Evolutionary conservation across 2,113 vertebrate species (phyloP).

Genomic region (Microtus richardsoni): DNA sequence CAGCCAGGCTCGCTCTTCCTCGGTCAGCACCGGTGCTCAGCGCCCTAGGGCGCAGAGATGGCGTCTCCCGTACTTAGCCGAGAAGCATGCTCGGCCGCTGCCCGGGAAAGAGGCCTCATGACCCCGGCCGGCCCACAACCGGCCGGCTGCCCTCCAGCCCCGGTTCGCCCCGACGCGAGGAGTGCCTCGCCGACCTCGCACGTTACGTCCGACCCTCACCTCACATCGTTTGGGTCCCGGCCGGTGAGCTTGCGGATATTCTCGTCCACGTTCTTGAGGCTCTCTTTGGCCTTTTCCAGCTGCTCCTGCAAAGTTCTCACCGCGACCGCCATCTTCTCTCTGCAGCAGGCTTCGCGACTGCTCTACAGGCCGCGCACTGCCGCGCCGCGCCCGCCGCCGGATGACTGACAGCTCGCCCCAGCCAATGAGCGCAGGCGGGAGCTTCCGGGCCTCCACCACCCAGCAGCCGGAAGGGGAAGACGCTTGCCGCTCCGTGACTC

Average conservation of each 20-base stretch:
- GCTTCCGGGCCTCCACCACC: conserved; percentile 25
- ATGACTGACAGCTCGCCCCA: conserved; percentile 37
- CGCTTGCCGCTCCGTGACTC: background rate
- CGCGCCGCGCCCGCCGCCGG: conserved; percentile 41
- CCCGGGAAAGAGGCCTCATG: background rate
- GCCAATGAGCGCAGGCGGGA: conserved; percentile 13
- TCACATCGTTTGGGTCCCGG: conserved; percentile 95
- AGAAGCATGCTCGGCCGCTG: background rate
- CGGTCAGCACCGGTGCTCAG: background rate
- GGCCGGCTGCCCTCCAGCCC: conserved; percentile 21
- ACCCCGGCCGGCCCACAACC: background rate
- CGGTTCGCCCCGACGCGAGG: background rate
- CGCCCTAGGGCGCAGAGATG: background rate
- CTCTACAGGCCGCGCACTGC: conserved; percentile 68
- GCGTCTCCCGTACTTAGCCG: background rate
- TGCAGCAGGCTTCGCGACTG: conserved; percentile 68
- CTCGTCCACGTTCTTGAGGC: conserved; percentile 96
- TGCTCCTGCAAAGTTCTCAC: conserved; percentile 97
- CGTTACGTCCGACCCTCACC: conserved; percentile 83
- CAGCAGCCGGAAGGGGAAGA: background rate
- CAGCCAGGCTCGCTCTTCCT: background rate
- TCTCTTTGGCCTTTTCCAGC: conserved; percentile 98
- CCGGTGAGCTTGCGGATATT: conserved; percentile 98
- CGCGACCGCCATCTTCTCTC: conserved; percentile 95
- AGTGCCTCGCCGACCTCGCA: background rate